Base-by-base conservation (phyloP, 2,113 vertebrate genomes). In the Callaeas wilsoni region DNA sequence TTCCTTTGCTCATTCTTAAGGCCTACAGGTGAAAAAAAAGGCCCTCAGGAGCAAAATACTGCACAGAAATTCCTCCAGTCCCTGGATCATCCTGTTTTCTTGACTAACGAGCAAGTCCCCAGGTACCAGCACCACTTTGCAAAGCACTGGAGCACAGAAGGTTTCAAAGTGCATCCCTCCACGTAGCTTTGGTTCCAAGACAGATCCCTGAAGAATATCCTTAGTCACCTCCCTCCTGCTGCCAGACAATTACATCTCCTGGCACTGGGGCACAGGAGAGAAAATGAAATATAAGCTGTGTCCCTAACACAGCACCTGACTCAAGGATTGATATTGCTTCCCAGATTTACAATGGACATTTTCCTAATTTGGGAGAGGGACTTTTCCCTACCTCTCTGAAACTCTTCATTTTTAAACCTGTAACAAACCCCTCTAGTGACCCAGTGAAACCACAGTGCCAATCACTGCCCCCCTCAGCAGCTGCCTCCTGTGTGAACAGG, bases 191-290 rank as follows among this genome's bases (percentile, higher is more conserved):
- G 20, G 60, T 71, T 91, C 63, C 71, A 69, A 80, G 39, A 56
- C 20, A 90, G 26, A 86, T 63, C 64, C 42, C 64, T 59, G 35
- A 90, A 89, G 52, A 90, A 95, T 8, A 88, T 55, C 73, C 95
- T 96, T 81, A 90, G 80, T 90, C 90, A 92, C 90, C 23, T 80
- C 76, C 56, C 71, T 92, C 71, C 84, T 67, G 73, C 75, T 80
- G 90, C 91, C 91, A 94, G 68, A 63, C 71, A 94, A 57, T 73
- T 42, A 89, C 50, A 76, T 46, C 21, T 74, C 47, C 64, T 87
- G 90, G 92, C 78, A 90, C 42, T 9, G 80, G 26, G n/a, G 49
- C 47, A 79, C 26, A 5, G 50, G 32, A 78, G 41, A 55, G n/a
- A 76, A 79, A 89, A 80, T 77, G 35, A 59, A 88, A 65, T 63